A percentile compares a stretch with the other conserved stretches of the same genome.
Evolutionary conservation across 37 sponge, comb jelly and placozoan species (phyloP).

Genomic region (Chondrosia reniformis): DNA sequence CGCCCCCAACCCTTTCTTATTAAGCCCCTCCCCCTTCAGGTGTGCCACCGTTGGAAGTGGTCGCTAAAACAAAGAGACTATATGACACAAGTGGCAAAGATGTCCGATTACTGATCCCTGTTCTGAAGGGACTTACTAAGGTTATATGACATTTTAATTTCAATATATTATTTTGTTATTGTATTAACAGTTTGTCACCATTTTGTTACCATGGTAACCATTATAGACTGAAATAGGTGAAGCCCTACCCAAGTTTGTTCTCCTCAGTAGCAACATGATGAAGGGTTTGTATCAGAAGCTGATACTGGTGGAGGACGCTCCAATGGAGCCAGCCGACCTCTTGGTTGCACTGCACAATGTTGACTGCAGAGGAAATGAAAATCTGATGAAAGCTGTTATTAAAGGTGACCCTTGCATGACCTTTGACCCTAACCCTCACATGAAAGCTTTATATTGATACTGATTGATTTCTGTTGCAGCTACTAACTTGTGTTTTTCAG

Average conservation of each 20-base stretch:
- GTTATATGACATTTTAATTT: conserved; percentile 30
- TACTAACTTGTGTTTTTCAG: conserved; percentile 83
- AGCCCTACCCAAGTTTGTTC: conserved; percentile 85
- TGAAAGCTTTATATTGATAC: neutral
- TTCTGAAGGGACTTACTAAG: conserved; percentile 91
- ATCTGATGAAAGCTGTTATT: conserved; percentile 86
- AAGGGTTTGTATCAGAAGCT: conserved; percentile 84
- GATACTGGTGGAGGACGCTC: conserved; percentile 44
- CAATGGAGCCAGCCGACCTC: conserved; percentile 86
- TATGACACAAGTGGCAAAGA: conserved; percentile 76
- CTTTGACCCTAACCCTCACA: neutral
- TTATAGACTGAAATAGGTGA: conserved; percentile 82
- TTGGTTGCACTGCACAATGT: conserved; percentile 93
- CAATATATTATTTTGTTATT: neutral
- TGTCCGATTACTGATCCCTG: conserved; percentile 92
- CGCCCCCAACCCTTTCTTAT: neutral
- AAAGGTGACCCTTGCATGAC: conserved; percentile 48
- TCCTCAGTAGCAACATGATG: conserved; percentile 77
- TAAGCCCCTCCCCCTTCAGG: conserved; percentile 26
- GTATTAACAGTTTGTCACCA: neutral
- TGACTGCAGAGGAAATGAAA: conserved; percentile 81
- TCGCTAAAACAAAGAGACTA: conserved; percentile 71
- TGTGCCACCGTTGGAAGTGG: conserved; percentile 75
- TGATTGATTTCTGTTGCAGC: conserved; percentile 38
- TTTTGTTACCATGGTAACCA: too few species aligned